Evolutionary conservation across 2,888 invertebrate genomes (phyloP), one percentile per base, ranked within the genome.

Genomic region (Brachyptera risi): DNA sequence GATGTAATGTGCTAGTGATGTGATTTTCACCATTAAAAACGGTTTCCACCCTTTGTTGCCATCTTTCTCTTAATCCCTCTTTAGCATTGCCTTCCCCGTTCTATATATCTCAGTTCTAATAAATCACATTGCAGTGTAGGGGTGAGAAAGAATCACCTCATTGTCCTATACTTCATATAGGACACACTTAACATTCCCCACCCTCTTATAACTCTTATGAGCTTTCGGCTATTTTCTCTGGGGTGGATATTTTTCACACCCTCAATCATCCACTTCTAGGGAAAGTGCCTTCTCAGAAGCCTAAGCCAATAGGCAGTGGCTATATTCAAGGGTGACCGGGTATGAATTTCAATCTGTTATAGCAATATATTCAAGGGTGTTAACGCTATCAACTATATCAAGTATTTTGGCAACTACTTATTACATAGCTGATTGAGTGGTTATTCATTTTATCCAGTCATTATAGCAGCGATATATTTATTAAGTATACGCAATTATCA

Each of bases 11-110:
- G 58, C 57, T 40, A 59, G 59, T 54, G 63, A 63, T 58, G 63
- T 63, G 63, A 63, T 63, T 63, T 63, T 60, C 63, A 58, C 63
- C 63, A 63, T 63, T 60, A 63, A 60, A 63, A 60, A 58, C 63
- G 51, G 19, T 17, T 44, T 21, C 54, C 31, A 54, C 35, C 54
- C 35, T 51, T 51, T 54, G 24, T 47, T 24, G 21, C 47, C 24
- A 47, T 47, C 47, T 47, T 47, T 47, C 47, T 47, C 47, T 58
- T 24, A 42, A 31, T 31, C 40, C 17, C 49, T 23, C 50, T 35
- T 58, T 31, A 47, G 35, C 47, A 27, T 63, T 63, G 35, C 56
- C 35, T 56, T 38, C 54, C 37, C 51, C 24, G 47, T 58, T 31
- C 47, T 31, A 40, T 59, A 62, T 62, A 63, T 63, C 63, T 63